Conservation (phyloP, 2,888 invertebrate genomes). For the Cordylochernes scorpioides region DNA sequence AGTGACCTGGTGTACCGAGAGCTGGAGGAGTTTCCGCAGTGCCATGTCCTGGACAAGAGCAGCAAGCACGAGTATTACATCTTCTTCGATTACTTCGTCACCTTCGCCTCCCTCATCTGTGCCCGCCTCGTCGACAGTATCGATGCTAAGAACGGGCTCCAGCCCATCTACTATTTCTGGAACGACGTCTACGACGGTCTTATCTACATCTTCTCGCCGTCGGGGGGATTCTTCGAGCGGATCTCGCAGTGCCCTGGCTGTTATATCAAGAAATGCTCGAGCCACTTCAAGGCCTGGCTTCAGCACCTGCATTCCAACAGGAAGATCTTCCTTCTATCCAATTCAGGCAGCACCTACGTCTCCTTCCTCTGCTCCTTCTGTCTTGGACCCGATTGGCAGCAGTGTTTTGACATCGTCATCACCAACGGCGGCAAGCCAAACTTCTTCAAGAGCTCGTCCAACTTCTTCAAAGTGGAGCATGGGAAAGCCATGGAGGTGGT, state of each 20-base stretch:
- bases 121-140: conserved; percentile 37
- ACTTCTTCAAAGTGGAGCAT: conserved; percentile 26
- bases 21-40: conserved; percentile 13
- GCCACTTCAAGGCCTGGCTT: conserved; percentile 29
- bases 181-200: conserved; percentile 35
- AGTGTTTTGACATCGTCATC: conserved; percentile 35
- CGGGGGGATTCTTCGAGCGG: conserved; percentile 30
- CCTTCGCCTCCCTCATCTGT: conserved; percentile 35
- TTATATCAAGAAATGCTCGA: conserved; percentile 30
- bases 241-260: conserved; percentile 31
- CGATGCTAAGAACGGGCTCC: conserved; percentile 26
- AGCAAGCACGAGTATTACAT: conserved; percentile 26
- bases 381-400: conserved; percentile 36
- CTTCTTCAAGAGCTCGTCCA: conserved; percentile 32
- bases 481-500: conserved; percentile 6
- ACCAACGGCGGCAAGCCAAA: conserved; percentile 44
- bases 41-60: conserved; percentile 1
- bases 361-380: conserved; percentile 33
- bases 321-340: conserved; percentile 36
- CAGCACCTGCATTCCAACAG: conserved; percentile 27
- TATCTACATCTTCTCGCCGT: conserved; percentile 29
- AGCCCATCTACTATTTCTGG: conserved; percentile 32
- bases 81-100: conserved; percentile 44
- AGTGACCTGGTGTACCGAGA: conserved; percentile 23
- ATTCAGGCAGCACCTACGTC: conserved; percentile 42